These are phyloP conservation scores for Nemapogon koenigi DNA, from an alignment of 2,888 invertebrate genomes.

Conservation along the genomic window DNA sequence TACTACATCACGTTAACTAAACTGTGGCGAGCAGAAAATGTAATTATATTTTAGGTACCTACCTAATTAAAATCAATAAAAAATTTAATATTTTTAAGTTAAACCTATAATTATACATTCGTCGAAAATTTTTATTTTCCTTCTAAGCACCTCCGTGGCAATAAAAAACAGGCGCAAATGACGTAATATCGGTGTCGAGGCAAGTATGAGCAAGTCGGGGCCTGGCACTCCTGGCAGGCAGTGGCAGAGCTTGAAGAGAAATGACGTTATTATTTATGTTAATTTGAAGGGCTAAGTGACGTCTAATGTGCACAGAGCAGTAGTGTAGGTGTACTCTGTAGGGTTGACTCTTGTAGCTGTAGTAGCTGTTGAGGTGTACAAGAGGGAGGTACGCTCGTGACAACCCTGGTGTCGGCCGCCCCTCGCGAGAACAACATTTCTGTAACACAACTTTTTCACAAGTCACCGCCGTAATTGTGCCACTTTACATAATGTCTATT, in stretches of 20 bases:
- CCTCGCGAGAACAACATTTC: background rate
- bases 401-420: background rate
- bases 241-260: constrained; percentile 23
- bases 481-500: constrained; percentile 64
- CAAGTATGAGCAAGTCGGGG: background rate
- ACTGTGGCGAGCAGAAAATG: too few species aligned
- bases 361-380: too few species aligned
- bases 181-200: constrained; percentile 39
- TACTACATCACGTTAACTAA: too few species aligned
- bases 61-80: background rate
- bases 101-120: too few species aligned
- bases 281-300: constrained; percentile 49
- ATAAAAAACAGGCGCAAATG: constrained; percentile 50
- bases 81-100: background rate
- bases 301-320: constrained; percentile 37
- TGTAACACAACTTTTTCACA: constrained; percentile 17
- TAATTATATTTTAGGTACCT: background rate
- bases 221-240: constrained; percentile 7
- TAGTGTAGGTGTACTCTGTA: too few species aligned
- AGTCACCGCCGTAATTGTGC: constrained; percentile 53
- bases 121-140: constrained; percentile 10
- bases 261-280: constrained; percentile 65
- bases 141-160: constrained; percentile 21
- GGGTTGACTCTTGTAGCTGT: too few species aligned
- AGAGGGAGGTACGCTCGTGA: background rate